Base-by-base conservation (phyloP, 2,113 vertebrate species). In the Eulemur rufifrons region DNA sequence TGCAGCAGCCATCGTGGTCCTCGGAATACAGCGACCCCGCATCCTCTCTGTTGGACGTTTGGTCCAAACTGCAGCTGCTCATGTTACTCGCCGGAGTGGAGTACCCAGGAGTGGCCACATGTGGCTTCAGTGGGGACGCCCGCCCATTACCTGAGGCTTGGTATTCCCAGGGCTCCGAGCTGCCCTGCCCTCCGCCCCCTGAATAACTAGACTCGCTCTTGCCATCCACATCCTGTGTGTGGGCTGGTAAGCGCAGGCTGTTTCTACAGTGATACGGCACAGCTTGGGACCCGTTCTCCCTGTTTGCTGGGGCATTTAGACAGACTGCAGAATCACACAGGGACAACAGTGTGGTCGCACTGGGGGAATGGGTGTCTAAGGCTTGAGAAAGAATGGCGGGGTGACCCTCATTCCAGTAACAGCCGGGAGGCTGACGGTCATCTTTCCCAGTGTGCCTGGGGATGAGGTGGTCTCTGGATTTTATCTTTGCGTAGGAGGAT, bases 51-150 rank as follows among this genome's bases (percentile, higher is more conserved):
- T 98, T 98, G 0, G 98, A 99, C 0, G 98, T 98, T 66, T 97
- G 98, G 91, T 99, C 99, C 98, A 99, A 96, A 96, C 99, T 99
- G 97, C 99, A 98, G 94, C 98, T 99, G 95, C 99, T 99, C 86
- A 98, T 73, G 96, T 99, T 99, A 98, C 99, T 99, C 1, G 98
- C 97, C 0, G 99, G 99, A 9, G 99, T 99, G 95, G 99, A 99
- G 95, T 98, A 99, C 94, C 99, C 99, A 50, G 99, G 99, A 20
- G 98, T 98, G 4, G 98, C 97, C 52, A 95, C 88, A 32, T 84
- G 95, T 5, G 97, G 74, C 86, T 98, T 99, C 85, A 74, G 98
- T 1, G 98, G 98, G 50, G 98, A 96, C 4, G 92, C 91, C 89
- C 96, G 98, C 2, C 98, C 98, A 10, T 98, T 99, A 92, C 99